Conservation (phyloP, 2,113 vertebrate genomes). For the Brachyhypopomus occidentalis region DNA sequence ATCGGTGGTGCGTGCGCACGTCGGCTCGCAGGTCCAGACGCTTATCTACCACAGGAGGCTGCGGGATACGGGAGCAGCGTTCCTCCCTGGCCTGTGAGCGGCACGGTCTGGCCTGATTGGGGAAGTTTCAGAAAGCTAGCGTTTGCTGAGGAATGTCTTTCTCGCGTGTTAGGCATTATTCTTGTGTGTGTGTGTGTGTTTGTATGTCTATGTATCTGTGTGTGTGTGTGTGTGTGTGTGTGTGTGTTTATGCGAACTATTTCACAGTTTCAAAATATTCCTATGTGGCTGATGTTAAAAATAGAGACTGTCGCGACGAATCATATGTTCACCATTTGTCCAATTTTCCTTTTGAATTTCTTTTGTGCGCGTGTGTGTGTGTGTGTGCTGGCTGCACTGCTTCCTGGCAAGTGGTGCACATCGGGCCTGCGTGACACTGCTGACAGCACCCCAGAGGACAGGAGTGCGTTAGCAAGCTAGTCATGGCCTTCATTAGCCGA, state of each 20-base stretch:
- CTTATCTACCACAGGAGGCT: conserved; percentile 36
- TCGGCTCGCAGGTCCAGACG: conserved; percentile 7
- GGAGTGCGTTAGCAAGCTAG: no score
- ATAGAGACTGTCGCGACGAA: no score
- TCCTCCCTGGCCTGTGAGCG: neutral
- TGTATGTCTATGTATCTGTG: neutral
- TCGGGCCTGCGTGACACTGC: no score
- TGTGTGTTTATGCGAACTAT: no score
- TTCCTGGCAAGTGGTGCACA: no score
- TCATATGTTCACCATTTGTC: no score
- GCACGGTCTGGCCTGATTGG: no score
- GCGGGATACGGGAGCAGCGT: conserved; percentile 14
- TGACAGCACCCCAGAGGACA: no score
- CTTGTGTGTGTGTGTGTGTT: neutral
- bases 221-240: neutral
- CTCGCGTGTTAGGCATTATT: neutral
- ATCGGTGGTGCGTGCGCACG: neutral
- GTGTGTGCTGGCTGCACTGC: neutral
- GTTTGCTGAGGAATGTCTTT: neutral
- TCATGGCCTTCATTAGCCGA: no score
- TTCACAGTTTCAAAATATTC: no score
- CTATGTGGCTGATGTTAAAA: no score
- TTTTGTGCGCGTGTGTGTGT: neutral
- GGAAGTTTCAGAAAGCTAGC: neutral
- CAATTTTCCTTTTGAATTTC: no score